These are phyloP conservation scores for Drosophila yakuba DNA, from an alignment of 1,140 invertebrate genomes.

Conservation along the genomic window DNA sequence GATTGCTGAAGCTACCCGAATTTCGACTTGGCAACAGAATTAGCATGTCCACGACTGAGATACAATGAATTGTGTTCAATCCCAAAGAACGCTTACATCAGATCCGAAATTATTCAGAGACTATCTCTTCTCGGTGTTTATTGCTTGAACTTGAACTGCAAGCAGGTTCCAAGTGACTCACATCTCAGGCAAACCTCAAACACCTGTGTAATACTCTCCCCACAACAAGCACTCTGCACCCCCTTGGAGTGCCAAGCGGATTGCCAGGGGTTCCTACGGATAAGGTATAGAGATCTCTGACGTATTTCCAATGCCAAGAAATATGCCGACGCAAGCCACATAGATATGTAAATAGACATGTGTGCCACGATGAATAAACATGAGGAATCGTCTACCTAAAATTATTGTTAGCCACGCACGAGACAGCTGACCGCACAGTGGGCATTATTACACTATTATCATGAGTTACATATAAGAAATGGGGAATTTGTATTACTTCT, in stretches of 20 bases:
- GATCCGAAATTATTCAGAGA: not conserved
- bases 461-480: no score
- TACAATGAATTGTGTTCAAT: not conserved
- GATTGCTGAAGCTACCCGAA: not conserved
- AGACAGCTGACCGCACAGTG: constrained; percentile 41
- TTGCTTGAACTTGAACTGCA: constrained; percentile 13
- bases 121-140: not conserved
- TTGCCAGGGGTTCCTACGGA: constrained; percentile 1
- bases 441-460: not conserved
- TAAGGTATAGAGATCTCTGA: constrained; percentile 24
- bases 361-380: constrained; percentile 42
- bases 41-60: constrained; percentile 6
- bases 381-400: constrained; percentile 24
- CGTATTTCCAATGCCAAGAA: constrained; percentile 26
- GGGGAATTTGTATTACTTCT: no score
- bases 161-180: constrained; percentile 19
- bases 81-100: constrained; percentile 5
- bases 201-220: constrained; percentile 4
- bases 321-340: constrained; percentile 12
- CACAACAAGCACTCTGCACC: not conserved
- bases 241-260: constrained; percentile 1
- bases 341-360: constrained; percentile 18
- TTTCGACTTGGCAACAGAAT: constrained; percentile 35
- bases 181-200: constrained; percentile 9
- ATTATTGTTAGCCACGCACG: constrained; percentile 45